phyloP scores from a whole-genome alignment of 2,113 vertebrate genomes.

The Agelaius phoeniceus region DNA sequence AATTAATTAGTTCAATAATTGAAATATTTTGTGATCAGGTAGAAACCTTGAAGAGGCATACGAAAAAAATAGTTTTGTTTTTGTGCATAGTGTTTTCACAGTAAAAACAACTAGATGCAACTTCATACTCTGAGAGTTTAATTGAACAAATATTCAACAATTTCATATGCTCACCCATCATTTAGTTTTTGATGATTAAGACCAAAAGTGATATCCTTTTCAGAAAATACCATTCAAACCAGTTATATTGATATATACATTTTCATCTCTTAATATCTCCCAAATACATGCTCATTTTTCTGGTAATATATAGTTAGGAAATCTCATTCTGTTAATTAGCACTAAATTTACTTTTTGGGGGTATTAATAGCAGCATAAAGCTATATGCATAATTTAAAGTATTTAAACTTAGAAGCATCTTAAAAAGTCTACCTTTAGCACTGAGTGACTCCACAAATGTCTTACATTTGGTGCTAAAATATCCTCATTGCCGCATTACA shows the following conservation, averaged over 20 bases:
- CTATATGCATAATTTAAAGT: not conserved
- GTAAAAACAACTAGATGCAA: not conserved
- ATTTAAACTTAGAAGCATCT: not conserved
- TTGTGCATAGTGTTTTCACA: not conserved
- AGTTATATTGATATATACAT: not conserved
- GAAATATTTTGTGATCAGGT: not conserved
- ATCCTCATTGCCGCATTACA: not conserved
- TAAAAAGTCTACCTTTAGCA: not conserved
- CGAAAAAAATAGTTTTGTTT: not conserved
- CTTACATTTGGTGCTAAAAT: not conserved
- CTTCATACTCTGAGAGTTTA: not conserved
- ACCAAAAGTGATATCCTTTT: not conserved
- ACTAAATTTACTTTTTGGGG: not conserved
- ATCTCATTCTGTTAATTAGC: not conserved
- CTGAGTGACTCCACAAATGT: not conserved
- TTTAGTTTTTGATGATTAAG: not conserved
- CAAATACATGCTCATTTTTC: not conserved
- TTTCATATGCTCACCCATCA: not conserved
- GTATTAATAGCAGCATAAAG: not conserved
- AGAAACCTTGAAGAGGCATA: not conserved
- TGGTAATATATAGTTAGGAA: not conserved
- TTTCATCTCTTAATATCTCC: not conserved
- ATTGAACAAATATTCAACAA: not conserved
- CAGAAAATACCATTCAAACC: not conserved
- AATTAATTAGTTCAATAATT: not conserved